Base-by-base conservation (phyloP, 2,113 vertebrate species). In the Tichodroma muraria region DNA sequence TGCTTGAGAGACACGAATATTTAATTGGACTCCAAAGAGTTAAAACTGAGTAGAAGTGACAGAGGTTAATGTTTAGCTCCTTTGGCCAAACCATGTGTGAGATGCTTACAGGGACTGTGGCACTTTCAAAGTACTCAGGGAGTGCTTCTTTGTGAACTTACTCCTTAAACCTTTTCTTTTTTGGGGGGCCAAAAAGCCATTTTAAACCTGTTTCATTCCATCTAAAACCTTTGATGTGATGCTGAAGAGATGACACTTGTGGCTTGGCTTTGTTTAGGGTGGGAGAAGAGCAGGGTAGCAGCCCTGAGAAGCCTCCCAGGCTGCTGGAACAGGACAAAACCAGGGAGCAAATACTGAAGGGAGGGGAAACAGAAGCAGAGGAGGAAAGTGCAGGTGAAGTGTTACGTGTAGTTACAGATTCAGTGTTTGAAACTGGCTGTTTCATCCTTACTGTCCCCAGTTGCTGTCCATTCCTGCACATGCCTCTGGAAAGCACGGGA, bases 261-360 rank as follows among this genome's bases (percentile, higher is more conserved):
- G 49, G 33, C 44, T 65, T 3, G 1, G 40, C 53, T 92, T 44
- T 33, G 37, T n/a, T 53, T 30, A 19, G 59, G n/a, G 20, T 37
- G 68, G 59, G 81, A 40, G 68, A 9, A 57, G 77, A 52, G 35
- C 84, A 70, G 64, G 31, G 79, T 23, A 61, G 45, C 52, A 38
- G 40, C 81, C 21, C 35, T 24, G 80, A 38, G 40, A 71, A 50
- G 22, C 42, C 33, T 93, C 61, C 86, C n/a, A 42, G 25, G 53
- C 71, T 75, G 79, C 42, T 80, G 69, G 52, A 28, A 27, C 18
- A 54, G 54, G 47, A 5, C 13, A 20, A 37, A 24, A 54, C 27
- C 0, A 0, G 47, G 23, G 54, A 83, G 38, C 86, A 64, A 42
- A 47, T 2, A 4, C 25, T 21, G 1, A 28, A n/a, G n/a, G 52